Evolutionary conservation across 2,888 invertebrate species (phyloP).

Genomic region (Hedya salicella): DNA sequence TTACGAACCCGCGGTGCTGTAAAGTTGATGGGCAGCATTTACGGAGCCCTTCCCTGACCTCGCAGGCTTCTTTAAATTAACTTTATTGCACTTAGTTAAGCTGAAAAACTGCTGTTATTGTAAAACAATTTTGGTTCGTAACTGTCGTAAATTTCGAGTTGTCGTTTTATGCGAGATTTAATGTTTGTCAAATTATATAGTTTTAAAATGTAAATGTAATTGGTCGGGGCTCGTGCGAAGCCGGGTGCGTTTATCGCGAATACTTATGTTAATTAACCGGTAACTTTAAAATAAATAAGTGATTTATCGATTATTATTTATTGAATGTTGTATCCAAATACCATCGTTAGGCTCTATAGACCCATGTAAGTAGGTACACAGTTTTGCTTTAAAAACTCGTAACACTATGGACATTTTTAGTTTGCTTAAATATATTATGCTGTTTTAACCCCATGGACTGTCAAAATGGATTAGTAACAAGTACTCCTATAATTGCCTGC

Average conservation of each 20-base stretch:
- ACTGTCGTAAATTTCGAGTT: slow-evolving; percentile 34
- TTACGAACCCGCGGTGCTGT: slow-evolving; percentile 79
- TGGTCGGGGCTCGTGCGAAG: slow-evolving; percentile 23
- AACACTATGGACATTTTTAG: neutral
- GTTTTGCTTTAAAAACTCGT: neutral
- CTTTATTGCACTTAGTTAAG: slow-evolving; percentile 49
- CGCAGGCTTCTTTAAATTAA: slow-evolving; percentile 47
- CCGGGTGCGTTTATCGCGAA: slow-evolving; percentile 18
- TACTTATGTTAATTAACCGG: slow-evolving; percentile 14
- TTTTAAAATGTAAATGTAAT: slow-evolving; percentile 41
- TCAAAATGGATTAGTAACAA: too few species aligned
- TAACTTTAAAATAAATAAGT: neutral
- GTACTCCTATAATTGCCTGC: too few species aligned
- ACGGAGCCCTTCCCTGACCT: slow-evolving; percentile 53
- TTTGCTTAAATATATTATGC: neutral
- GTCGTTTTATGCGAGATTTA: slow-evolving; percentile 34
- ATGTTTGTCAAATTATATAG: slow-evolving; percentile 40
- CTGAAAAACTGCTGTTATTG: slow-evolving; percentile 41
- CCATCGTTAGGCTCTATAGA: neutral
- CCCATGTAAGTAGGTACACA: neutral
- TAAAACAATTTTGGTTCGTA: slow-evolving; percentile 36
- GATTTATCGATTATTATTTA: slow-evolving; percentile 22
- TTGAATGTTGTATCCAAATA: slow-evolving; percentile 6
- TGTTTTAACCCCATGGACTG: too few species aligned
- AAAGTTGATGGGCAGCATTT: slow-evolving; percentile 68